Percentiles rank a stretch among this genome's conserved stretches.
These are phyloP conservation scores for Hydrozoanthus gracilis DNA, from an alignment of 92 coral and sea anemone genomes.

Conservation along the genomic window DNA sequence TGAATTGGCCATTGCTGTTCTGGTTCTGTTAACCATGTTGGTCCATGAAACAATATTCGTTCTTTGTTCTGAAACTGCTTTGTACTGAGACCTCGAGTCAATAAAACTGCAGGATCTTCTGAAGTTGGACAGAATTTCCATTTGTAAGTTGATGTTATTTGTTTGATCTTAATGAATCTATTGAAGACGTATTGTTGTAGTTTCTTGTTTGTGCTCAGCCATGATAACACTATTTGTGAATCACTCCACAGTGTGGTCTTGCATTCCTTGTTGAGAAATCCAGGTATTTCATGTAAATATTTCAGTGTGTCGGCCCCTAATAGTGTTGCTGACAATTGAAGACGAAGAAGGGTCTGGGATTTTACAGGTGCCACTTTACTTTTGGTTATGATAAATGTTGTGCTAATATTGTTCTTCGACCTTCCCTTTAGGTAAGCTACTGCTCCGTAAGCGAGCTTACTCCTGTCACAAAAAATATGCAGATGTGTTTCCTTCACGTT, in stretches of 20 bases:
- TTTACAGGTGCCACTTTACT: conserved; percentile 58
- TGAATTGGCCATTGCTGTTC: not conserved
- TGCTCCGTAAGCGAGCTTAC: conserved; percentile 63
- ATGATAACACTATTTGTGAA: conserved; percentile 39
- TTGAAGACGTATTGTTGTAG: conserved; percentile 44
- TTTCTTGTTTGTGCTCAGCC: conserved; percentile 29
- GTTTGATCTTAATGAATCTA: conserved; percentile 48
- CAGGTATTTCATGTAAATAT: conserved; percentile 28
- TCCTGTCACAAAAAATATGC: conserved; percentile 64
- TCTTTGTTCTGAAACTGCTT: not conserved
- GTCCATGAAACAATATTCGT: conserved; percentile 3
- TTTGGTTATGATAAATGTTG: conserved; percentile 44
- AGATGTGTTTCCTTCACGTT: conserved; percentile 29
- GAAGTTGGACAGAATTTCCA: conserved; percentile 35
- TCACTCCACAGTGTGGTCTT: conserved; percentile 26
- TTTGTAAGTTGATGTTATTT: conserved; percentile 13
- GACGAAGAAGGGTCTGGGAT: conserved; percentile 48
- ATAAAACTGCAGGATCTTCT: conserved; percentile 54
- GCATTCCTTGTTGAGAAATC: not conserved
- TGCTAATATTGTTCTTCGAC: conserved; percentile 3
- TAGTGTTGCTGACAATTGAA: conserved; percentile 53
- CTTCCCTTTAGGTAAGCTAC: conserved; percentile 58
- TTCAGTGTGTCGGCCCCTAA: conserved; percentile 21
- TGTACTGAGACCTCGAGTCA: conserved; percentile 30
- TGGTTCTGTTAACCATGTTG: conserved; percentile 21